Evolutionary conservation across 53 echinoderm and acorn worm genomes (phyloP).

Genomic region (Holothuria scabra): DNA sequence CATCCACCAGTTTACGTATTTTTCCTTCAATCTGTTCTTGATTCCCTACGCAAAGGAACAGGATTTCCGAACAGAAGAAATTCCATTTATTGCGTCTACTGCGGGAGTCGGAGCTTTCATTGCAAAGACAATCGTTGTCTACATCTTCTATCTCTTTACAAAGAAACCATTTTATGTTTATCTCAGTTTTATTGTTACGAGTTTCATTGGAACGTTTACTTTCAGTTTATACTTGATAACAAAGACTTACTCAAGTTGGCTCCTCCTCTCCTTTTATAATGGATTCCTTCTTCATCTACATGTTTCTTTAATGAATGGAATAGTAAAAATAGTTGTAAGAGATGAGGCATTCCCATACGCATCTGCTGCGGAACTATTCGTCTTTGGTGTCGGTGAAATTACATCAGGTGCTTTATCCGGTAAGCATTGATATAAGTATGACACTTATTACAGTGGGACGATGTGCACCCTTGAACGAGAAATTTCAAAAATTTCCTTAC

Average conservation of each 20-base stretch:
- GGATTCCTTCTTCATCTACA: constrained; percentile 21
- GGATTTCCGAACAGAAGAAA: background rate
- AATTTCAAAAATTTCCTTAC: too few species aligned
- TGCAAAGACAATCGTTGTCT: background rate
- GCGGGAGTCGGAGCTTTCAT: constrained; percentile 6
- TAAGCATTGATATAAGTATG: background rate
- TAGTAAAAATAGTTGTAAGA: background rate
- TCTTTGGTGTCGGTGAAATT: constrained; percentile 32
- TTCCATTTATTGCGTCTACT: constrained; percentile 11
- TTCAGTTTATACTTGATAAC: background rate
- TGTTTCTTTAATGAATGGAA: constrained; percentile 20
- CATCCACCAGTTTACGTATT: constrained; percentile 15
- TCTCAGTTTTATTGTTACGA: background rate
- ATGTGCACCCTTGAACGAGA: too few species aligned
- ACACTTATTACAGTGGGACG: too few species aligned
- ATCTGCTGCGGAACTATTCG: background rate
- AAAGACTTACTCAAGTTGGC: background rate
- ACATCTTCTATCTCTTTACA: background rate
- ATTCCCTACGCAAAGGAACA: constrained; percentile 8
- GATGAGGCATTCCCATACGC: constrained; percentile 13
- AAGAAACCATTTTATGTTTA: background rate
- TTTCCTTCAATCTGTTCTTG: constrained; percentile 33
- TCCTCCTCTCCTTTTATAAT: background rate
- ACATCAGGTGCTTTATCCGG: constrained; percentile 24
- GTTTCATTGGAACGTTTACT: background rate